These are phyloP conservation scores for Gopherus evgoodei DNA, from an alignment of 2,113 vertebrate species.

Conservation along the genomic window DNA sequence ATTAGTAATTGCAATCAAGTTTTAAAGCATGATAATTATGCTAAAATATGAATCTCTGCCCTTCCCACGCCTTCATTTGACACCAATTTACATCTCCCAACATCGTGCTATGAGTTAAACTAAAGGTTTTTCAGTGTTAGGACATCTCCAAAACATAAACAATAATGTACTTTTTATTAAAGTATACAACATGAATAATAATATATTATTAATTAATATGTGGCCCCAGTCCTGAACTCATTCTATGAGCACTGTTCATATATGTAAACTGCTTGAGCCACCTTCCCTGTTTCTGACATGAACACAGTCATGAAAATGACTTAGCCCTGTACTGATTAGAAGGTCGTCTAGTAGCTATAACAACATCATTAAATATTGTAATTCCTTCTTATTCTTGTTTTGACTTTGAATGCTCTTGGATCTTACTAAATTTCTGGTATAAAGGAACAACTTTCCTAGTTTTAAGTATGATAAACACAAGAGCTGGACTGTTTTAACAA, in stretches of 20 bases:
- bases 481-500: conserved; percentile 76
- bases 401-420: conserved; percentile 24
- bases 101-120: neutral
- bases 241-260: neutral
- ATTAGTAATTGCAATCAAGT: neutral
- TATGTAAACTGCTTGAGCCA: neutral
- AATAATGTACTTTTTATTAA: neutral
- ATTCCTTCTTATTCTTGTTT: conserved; percentile 13
- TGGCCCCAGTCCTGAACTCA: neutral
- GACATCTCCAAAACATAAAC: neutral
- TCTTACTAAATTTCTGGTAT: conserved; percentile 49
- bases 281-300: neutral
- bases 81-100: neutral
- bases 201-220: neutral
- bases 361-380: neutral
- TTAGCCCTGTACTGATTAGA: neutral
- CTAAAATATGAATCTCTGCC: neutral
- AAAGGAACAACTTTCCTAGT: conserved; percentile 25
- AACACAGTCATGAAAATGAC: neutral
- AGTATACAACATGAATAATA: neutral
- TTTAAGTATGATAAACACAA: conserved; percentile 74
- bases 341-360: neutral
- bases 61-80: neutral
- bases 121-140: neutral
- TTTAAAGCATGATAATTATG: neutral